A percentile compares a stretch with the other conserved stretches of the same genome.
Conservation (phyloP, 2,888 invertebrate species). For the Panopea generosa region DNA sequence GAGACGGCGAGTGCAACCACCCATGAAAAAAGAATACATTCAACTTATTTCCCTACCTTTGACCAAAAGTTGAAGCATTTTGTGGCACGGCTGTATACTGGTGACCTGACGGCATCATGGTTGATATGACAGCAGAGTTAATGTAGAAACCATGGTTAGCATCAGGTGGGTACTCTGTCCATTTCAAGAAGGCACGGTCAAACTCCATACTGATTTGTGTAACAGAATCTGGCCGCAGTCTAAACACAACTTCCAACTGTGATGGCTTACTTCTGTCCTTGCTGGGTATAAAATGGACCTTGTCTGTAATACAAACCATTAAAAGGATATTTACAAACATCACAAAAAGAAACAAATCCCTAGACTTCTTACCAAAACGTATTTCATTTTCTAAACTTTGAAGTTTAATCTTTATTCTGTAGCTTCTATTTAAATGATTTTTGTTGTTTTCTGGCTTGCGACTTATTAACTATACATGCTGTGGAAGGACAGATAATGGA, state of each 20-base stretch:
- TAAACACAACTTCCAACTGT: conserved; percentile 93
- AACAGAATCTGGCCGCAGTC: conserved; percentile 92
- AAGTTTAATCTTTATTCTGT: no score
- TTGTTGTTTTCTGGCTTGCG: no score
- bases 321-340: no score
- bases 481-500: no score
- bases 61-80: conserved; percentile 89
- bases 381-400: no score
- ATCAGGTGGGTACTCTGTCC: conserved; percentile 99
- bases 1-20: no score
- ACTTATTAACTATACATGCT: no score
- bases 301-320: no score
- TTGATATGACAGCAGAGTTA: conserved; percentile 94
- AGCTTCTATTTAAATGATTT: no score
- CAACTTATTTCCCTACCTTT: conserved; percentile 49
- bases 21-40: not conserved
- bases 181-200: conserved; percentile 98
- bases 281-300: conserved; percentile 88
- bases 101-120: conserved; percentile 91
- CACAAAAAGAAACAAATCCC: no score
- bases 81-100: conserved; percentile 92
- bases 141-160: conserved; percentile 99
- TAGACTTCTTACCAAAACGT: no score
- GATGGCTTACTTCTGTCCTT: conserved; percentile 93
- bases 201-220: conserved; percentile 95